phyloP scores from a whole-genome alignment of 2,888 invertebrate species.

The Mycalesis mineus region DNA sequence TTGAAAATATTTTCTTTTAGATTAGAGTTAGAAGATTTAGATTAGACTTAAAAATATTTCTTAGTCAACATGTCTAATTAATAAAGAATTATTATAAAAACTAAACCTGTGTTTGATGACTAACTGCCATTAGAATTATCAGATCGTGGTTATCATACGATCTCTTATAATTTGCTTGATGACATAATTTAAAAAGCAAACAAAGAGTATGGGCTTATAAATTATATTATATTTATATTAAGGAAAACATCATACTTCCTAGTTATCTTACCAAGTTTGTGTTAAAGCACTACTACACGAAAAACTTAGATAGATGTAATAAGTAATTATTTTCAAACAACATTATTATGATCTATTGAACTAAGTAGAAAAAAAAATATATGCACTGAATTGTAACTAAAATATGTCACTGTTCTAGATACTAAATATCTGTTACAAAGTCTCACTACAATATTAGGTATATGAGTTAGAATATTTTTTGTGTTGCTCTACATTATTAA shows the following conservation, averaged over 20 bases:
- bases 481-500: constrained; percentile 23
- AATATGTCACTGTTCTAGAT: too few relatives aligned
- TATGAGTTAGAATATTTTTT: not conserved
- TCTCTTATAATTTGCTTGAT: not conserved
- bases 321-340: not conserved
- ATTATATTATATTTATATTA: not conserved
- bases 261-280: not conserved
- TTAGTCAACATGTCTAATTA: too few relatives aligned
- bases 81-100: too few relatives aligned
- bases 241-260: too few relatives aligned
- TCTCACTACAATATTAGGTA: not conserved
- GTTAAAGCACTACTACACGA: not conserved
- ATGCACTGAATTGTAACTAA: too few relatives aligned
- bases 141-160: not conserved
- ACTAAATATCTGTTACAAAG: not conserved
- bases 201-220: not conserved
- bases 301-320: not conserved
- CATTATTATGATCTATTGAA: not conserved
- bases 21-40: too few relatives aligned
- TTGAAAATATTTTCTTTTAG: too few relatives aligned
- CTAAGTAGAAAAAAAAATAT: too few relatives aligned
- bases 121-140: not conserved
- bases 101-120: too few relatives aligned
- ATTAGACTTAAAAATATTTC: too few relatives aligned
- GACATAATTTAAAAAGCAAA: not conserved